Evolutionary conservation across 2,113 vertebrate species (phyloP).

Genomic region (Larimichthys crocea): DNA sequence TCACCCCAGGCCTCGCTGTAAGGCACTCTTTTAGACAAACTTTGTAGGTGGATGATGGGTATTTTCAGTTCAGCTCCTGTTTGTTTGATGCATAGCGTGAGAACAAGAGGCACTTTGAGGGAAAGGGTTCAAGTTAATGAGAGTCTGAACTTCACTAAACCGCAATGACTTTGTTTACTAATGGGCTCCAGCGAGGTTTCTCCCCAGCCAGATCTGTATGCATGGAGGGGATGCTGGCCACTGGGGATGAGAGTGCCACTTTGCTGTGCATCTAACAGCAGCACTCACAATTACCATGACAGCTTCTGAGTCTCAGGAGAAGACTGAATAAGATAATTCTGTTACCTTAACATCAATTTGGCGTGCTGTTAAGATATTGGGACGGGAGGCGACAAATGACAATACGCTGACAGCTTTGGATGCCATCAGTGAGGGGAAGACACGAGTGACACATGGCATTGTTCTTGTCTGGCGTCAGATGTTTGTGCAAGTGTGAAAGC

Average conservation of each 20-base stretch:
- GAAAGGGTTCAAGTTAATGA: constrained; percentile 18
- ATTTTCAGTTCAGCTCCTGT: background rate
- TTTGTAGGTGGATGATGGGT: background rate
- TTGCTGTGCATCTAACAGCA: constrained; percentile 54
- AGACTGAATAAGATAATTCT: constrained; percentile 58
- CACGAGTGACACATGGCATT: constrained; percentile 37
- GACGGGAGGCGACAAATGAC: constrained; percentile 23
- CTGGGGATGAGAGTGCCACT: constrained; percentile 61
- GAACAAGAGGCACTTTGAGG: background rate
- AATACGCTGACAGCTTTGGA: constrained; percentile 25
- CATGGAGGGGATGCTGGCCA: constrained; percentile 29
- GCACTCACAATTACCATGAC: constrained; percentile 58
- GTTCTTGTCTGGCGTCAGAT: constrained; percentile 46
- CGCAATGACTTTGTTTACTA: constrained; percentile 53
- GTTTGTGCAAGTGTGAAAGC: constrained; percentile 40
- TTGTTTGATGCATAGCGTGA: background rate
- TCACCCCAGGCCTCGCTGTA: background rate
- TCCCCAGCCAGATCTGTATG: constrained; percentile 59
- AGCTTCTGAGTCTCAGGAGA: constrained; percentile 59
- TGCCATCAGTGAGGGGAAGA: constrained; percentile 11
- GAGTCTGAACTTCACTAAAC: constrained; percentile 27
- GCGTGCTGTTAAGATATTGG: constrained; percentile 29
- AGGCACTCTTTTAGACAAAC: too few species aligned
- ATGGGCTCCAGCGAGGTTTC: constrained; percentile 15
- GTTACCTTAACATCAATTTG: constrained; percentile 67